Evolutionary conservation across 2,888 invertebrate species (phyloP).

Genomic region (Heliconius ethilla): DNA sequence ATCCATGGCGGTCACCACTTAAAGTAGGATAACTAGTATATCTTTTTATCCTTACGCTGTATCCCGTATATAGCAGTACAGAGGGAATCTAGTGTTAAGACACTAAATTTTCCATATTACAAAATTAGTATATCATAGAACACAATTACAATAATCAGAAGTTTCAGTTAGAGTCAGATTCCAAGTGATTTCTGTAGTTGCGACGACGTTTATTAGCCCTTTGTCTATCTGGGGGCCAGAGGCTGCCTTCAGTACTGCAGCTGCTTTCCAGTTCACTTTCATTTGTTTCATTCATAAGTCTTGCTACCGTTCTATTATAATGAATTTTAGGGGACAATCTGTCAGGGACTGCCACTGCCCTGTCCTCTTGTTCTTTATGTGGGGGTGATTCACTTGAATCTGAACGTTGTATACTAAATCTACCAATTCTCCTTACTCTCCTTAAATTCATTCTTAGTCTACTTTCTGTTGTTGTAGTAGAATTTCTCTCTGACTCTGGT

Average conservation of each 20-base stretch:
- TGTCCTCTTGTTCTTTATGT: conserved; percentile 58
- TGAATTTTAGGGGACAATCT: conserved; percentile 56
- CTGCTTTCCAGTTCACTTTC: conserved; percentile 79
- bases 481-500: conserved; percentile 56
- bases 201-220: conserved; percentile 83
- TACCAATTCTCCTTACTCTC: conserved; percentile 61
- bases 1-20: conserved; percentile 50
- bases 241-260: conserved; percentile 70
- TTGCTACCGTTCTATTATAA: conserved; percentile 66
- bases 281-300: conserved; percentile 78
- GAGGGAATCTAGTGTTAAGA: background rate
- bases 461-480: conserved; percentile 56
- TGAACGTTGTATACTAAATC: conserved; percentile 61
- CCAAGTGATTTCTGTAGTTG: conserved; percentile 84
- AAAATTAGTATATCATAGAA: conserved; percentile 37
- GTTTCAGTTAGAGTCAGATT: conserved; percentile 84
- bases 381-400: conserved; percentile 75
- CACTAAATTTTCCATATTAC: conserved; percentile 17
- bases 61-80: background rate
- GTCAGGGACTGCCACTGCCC: conserved; percentile 55
- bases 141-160: conserved; percentile 45
- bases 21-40: conserved; percentile 30
- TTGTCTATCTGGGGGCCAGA: conserved; percentile 72
- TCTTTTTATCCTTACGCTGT: background rate
- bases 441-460: conserved; percentile 58